Evolutionary conservation across 1,140 invertebrate genomes (phyloP).

Genomic region (Papilio xuthus): DNA sequence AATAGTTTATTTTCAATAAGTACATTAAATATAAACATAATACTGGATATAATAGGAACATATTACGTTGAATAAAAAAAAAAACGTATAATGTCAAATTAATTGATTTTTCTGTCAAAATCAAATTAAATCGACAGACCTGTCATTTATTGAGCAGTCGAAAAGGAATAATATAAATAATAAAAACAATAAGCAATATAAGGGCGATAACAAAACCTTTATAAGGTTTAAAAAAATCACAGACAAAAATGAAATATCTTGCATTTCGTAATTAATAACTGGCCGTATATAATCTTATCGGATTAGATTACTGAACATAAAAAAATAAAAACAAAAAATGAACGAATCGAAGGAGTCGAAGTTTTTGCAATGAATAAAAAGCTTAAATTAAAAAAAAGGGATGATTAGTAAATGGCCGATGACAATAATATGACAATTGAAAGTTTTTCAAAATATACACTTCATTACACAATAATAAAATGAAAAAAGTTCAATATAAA

Average conservation of each 20-base stretch:
- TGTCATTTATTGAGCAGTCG: constrained; percentile 1
- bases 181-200: constrained; percentile 19
- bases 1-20: constrained; percentile 13
- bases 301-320: not conserved
- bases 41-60: constrained; percentile 38
- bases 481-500: no score
- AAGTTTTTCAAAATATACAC: not conserved
- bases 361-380: not conserved
- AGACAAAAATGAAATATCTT: not conserved
- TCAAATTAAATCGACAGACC: not conserved
- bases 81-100: constrained; percentile 25
- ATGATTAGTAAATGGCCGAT: not conserved
- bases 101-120: no score
- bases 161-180: not conserved
- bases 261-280: not conserved
- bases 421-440: not conserved
- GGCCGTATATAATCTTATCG: not conserved
- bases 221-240: constrained; percentile 37
- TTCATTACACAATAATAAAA: not conserved
- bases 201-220: constrained; percentile 21
- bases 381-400: not conserved
- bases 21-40: constrained; percentile 13
- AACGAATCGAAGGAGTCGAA: not conserved
- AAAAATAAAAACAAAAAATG: not conserved
- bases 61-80: constrained; percentile 5